Percentiles rank a stretch among this genome's conserved stretches.
phyloP scores from a whole-genome alignment of 2,888 invertebrate genomes.

The Drosophila barbarae region DNA sequence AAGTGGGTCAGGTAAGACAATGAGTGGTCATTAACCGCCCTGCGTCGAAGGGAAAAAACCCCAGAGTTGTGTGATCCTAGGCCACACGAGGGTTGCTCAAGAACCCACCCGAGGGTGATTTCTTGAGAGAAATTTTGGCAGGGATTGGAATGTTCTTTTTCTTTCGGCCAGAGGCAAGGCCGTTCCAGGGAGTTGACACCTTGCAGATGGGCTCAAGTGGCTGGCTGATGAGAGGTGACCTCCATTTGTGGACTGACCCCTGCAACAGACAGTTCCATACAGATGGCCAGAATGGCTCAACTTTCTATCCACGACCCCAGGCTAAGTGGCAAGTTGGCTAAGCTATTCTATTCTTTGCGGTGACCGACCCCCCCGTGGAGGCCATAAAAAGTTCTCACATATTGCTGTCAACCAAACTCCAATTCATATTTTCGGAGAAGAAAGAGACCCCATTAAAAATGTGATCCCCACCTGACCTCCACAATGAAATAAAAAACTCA shows the following conservation, averaged over 20 bases:
- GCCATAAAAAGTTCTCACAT: slow-evolving; percentile 27
- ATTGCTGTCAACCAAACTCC: slow-evolving; percentile 15
- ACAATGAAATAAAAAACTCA: slow-evolving; percentile 13
- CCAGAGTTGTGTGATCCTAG: slow-evolving; percentile 26
- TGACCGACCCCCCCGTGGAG: slow-evolving; percentile 17
- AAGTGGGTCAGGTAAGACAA: slow-evolving; percentile 70
- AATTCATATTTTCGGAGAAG: slow-evolving; percentile 7
- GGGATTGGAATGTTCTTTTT: slow-evolving; percentile 30
- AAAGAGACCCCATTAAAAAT: slow-evolving; percentile 17
- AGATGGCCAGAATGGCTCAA: slow-evolving; percentile 23
- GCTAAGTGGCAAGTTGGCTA: slow-evolving; percentile 20
- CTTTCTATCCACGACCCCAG: slow-evolving; percentile 21
- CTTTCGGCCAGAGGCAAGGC: background rate
- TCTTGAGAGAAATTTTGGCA: slow-evolving; percentile 3
- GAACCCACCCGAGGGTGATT: slow-evolving; percentile 9
- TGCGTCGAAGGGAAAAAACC: slow-evolving; percentile 13
- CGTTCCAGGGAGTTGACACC: slow-evolving; percentile 24
- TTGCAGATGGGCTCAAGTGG: slow-evolving; percentile 14
- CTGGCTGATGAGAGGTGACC: slow-evolving; percentile 11
- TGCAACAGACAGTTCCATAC: slow-evolving; percentile 5
- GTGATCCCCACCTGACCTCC: slow-evolving; percentile 25
- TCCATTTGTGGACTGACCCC: slow-evolving; percentile 25
- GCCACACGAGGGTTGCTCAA: slow-evolving; percentile 27
- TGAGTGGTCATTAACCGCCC: slow-evolving; percentile 60
- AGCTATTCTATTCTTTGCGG: slow-evolving; percentile 15